Percentiles rank a stretch among this genome's conserved stretches.
Conservation (phyloP, 1,140 invertebrate genomes). For the Hyposmocoma kahamanoa region DNA sequence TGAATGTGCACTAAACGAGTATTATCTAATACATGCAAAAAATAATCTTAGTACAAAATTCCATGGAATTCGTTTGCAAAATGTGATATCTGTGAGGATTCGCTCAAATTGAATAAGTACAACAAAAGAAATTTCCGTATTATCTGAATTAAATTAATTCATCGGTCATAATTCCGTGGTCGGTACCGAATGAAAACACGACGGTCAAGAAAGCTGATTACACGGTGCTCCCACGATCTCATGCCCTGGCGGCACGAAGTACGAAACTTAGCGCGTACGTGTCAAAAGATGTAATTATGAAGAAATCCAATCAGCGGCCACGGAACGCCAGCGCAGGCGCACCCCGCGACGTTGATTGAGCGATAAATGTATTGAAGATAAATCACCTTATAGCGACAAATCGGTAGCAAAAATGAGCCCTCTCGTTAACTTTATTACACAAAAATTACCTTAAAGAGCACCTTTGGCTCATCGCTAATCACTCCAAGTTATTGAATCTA, state of each 20-base stretch:
- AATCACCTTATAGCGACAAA: conserved; percentile 65
- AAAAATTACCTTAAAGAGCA: too few species aligned
- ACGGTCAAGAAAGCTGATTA: conserved; percentile 68
- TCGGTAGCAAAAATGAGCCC: conserved; percentile 49
- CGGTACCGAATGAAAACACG: conserved; percentile 58
- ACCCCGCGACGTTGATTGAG: conserved; percentile 63
- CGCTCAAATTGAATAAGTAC: too few species aligned
- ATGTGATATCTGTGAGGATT: too few species aligned
- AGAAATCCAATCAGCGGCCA: conserved; percentile 67
- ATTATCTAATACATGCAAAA: too few species aligned
- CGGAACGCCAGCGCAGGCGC: conserved; percentile 38
- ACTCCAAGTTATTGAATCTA: too few species aligned
- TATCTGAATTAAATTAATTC: too few species aligned
- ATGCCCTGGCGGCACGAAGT: conserved; percentile 54
- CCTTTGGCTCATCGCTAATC: too few species aligned
- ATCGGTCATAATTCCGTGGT: conserved; percentile 34
- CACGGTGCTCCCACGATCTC: conserved; percentile 69
- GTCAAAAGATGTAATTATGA: conserved; percentile 74
- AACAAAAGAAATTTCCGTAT: too few species aligned
- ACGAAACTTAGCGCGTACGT: conserved; percentile 70
- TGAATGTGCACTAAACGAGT: too few species aligned
- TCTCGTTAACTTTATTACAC: conserved; percentile 11
- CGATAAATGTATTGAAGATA: conserved; percentile 70
- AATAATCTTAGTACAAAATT: too few species aligned
- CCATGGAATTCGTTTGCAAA: too few species aligned